phyloP scores from a whole-genome alignment of 2,797 vertebrate species.

The Myotis daubentonii region DNA sequence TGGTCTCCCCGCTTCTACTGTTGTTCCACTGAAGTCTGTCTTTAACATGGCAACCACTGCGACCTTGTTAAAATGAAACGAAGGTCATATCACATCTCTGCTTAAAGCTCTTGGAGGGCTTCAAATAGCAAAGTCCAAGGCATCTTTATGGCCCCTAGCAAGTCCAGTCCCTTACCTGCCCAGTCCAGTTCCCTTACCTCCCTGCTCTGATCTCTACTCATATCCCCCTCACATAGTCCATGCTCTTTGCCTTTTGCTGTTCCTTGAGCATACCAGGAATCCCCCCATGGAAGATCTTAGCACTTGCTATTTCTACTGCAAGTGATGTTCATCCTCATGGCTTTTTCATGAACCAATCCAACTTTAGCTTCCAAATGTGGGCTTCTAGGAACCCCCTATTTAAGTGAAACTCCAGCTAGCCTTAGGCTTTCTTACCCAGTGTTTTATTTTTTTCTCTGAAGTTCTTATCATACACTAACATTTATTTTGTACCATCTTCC shows the following conservation, averaged over 20 bases:
- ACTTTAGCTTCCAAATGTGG: neutral
- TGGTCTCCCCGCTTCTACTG: neutral
- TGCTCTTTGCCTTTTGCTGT: neutral
- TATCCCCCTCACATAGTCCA: accelerated
- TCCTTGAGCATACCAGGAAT: neutral
- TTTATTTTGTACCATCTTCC: neutral
- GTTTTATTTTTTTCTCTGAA: neutral
- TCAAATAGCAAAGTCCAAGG: neutral
- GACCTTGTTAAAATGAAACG: neutral
- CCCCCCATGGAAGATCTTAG: neutral
- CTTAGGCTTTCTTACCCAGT: neutral
- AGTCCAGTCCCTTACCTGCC: no score
- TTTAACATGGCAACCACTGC: neutral
- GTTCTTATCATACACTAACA: neutral
- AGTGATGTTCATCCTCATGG: neutral
- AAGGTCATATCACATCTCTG: neutral
- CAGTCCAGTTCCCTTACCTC: neutral
- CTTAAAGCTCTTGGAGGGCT: neutral
- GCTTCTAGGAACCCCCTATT: neutral
- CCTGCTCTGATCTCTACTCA: neutral
- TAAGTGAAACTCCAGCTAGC: neutral
- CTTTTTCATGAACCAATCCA: neutral
- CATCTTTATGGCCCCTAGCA: neutral
- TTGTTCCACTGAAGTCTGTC: neutral
- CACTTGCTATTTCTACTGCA: neutral